Evolutionary conservation across 2,888 invertebrate species (phyloP), one percentile per base, ranked within the genome.

Genomic region (Clusia tigrina): DNA sequence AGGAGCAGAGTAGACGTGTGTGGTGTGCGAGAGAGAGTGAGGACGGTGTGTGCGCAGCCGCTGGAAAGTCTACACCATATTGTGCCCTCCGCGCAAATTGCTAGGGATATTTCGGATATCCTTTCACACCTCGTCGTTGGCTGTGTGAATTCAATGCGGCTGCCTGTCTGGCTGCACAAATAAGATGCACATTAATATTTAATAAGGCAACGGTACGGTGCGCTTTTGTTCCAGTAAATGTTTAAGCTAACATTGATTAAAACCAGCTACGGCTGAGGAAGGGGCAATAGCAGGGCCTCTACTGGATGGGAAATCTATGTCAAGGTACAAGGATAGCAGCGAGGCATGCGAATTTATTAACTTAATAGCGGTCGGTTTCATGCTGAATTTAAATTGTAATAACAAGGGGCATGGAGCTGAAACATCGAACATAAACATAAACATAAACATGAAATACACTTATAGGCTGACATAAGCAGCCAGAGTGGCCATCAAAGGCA

Each of bases 51-150:
- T n/a, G n/a, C 65, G 67, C 68, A 67, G 60, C 67, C 67, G 18
- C 58, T 67, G 68, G 68, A 69, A 67, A 59, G 38, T 48, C 60
- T 51, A 58, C 54, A 54, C 42, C n/a, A n/a, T n/a, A n/a, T n/a
- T n/a, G 42, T 37, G 42, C 42, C 42, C n/a, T 5, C 32, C 12
- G 32, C 20, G 18, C 2, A 48, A 48, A 48, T 20, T 15, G 18
- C 32, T 32, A 48, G 48, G 48, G 48, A 48, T 9, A 48, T 42
- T 42, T 42, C n/a, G n/a, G 3, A 6, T n/a, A n/a, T n/a, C n/a
- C 42, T 6, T 17, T 32, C 32, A n/a, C n/a, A n/a, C n/a, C n/a
- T n/a, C n/a, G n/a, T n/a, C n/a, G n/a, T n/a, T n/a, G n/a, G n/a
- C n/a, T n/a, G n/a, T n/a, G n/a, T n/a, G n/a, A n/a, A n/a, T n/a